Percentiles rank a stretch among this genome's conserved stretches.
Evolutionary conservation across 2,113 vertebrate species (phyloP).

Genomic region (Rhadina sibilatrix): DNA sequence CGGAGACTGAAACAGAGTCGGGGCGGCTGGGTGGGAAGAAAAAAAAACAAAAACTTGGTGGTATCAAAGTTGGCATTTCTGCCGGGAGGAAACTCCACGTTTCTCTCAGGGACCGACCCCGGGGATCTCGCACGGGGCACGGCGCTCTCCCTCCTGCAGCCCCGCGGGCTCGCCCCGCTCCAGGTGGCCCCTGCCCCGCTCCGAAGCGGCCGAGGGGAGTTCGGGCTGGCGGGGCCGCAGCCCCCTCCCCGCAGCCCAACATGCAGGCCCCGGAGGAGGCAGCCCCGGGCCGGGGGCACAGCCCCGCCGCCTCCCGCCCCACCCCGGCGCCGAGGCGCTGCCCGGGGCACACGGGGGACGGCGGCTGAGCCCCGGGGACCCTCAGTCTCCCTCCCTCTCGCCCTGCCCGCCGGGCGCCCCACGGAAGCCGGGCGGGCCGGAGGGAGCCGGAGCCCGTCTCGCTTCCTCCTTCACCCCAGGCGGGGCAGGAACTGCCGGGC

Average conservation of each 20-base stretch:
- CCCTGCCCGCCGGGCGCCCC: not conserved
- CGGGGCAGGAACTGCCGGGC: not conserved
- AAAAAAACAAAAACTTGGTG: not conserved
- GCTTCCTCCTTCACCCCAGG: constrained; percentile 54
- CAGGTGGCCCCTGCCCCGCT: not conserved
- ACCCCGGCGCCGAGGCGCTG: not conserved
- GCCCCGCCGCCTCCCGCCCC: not conserved
- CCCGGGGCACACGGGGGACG: not conserved
- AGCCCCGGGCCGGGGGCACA: not conserved
- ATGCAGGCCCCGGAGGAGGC: not conserved
- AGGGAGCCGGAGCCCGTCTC: not conserved
- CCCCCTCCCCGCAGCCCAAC: not conserved
- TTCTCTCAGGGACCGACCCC: not conserved
- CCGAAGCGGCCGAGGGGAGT: not conserved
- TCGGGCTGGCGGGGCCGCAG: not conserved
- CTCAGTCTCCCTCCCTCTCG: not conserved
- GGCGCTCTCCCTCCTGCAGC: not conserved
- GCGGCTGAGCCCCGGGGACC: not conserved
- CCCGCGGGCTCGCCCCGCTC: not conserved
- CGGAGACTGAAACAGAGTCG: not conserved
- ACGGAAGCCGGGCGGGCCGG: not conserved
- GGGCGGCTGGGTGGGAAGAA: accelerated
- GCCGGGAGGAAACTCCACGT: not conserved
- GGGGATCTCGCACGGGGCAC: not conserved
- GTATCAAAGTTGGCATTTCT: not conserved